Percentiles rank a stretch among this genome's conserved stretches.
phyloP scores from a whole-genome alignment of 2,888 invertebrate species.

The Eilema sororculum region DNA sequence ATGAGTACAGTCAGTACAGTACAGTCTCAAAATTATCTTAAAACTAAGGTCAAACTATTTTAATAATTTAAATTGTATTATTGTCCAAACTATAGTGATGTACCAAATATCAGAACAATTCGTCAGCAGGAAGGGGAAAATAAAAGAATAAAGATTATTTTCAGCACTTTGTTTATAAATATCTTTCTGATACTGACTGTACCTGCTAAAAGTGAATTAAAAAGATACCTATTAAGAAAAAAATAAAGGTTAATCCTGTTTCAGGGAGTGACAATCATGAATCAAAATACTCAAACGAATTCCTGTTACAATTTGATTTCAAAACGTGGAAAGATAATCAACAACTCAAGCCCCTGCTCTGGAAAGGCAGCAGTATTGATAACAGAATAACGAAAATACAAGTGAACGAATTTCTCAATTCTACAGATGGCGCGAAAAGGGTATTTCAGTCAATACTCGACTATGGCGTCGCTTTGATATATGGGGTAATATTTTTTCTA shows the following conservation, averaged over 20 bases:
- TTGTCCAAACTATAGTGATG: too few species aligned
- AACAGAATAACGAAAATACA: slow-evolving; percentile 73
- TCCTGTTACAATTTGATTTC: slow-evolving; percentile 75
- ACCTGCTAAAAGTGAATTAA: background rate
- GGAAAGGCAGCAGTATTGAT: slow-evolving; percentile 78
- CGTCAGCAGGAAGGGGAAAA: too few species aligned
- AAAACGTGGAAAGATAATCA: slow-evolving; percentile 68
- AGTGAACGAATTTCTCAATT: slow-evolving; percentile 79
- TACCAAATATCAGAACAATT: too few species aligned
- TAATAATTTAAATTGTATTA: too few species aligned
- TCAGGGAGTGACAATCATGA: slow-evolving; percentile 88
- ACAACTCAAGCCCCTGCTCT: slow-evolving; percentile 69
- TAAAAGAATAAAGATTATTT: too few species aligned
- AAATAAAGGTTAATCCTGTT: slow-evolving; percentile 39
- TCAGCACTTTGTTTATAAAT: too few species aligned
- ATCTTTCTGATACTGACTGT: too few species aligned
- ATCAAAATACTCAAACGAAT: slow-evolving; percentile 81
- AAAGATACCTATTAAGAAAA: background rate
- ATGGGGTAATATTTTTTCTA: slow-evolving; percentile 62
- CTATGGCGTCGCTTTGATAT: slow-evolving; percentile 84
- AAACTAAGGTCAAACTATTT: too few species aligned
- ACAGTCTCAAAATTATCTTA: too few species aligned
- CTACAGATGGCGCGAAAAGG: slow-evolving; percentile 71
- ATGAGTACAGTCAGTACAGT: too few species aligned
- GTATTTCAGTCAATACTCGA: slow-evolving; percentile 84